Base-by-base conservation (phyloP, 2,888 invertebrate genomes). In the Ornithoptera alexandrae region DNA sequence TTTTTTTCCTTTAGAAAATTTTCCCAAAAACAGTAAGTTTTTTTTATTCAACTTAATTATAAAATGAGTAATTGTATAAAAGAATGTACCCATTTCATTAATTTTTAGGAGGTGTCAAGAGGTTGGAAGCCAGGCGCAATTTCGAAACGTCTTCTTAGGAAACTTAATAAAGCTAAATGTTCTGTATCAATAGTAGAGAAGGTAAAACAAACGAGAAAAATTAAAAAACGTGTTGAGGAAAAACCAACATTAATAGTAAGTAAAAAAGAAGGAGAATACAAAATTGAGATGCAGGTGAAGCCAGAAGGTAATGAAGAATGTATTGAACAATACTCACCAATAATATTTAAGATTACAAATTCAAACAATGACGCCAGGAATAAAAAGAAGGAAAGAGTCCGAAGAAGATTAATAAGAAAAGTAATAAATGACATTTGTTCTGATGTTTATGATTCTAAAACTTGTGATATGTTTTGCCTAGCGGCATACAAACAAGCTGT, bases 61-160 rank as follows among this genome's bases (percentile, higher is more conserved):
- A 66, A 78, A 73, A 64, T 57, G 22, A n/a, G 50, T 1, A 6
- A 24, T 24, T 39, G 20, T 39, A 22, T 42, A 46, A 56, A 65
- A 24, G 20, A 50, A 62, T 30, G 30, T 12, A 65, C 46, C 22
- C 0, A 58, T 62, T 60, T 65, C n/a, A 53, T n/a, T 63, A 74
- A 65, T 68, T 72, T 57, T 64, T 8, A 57, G 5, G 76, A 91
- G 89, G 79, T 84, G 4, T 73, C 76, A n/a, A 76, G 78, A 53
- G 88, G 88, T 46, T 92, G 92, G 92, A 86, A 78, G 70, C 92
- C 92, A 4, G 92, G 92, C 0, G 91, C 91, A 1, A 84, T 92
- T 69, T 84, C 89, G 0, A 88, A 86, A 67, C 81, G 81, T 12
- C 79, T 92, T 6, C 78, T 91, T 0, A 79, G 78, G 42, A 81